phyloP scores from a whole-genome alignment of 2,888 invertebrate species.

The Euzetes globulus region DNA sequence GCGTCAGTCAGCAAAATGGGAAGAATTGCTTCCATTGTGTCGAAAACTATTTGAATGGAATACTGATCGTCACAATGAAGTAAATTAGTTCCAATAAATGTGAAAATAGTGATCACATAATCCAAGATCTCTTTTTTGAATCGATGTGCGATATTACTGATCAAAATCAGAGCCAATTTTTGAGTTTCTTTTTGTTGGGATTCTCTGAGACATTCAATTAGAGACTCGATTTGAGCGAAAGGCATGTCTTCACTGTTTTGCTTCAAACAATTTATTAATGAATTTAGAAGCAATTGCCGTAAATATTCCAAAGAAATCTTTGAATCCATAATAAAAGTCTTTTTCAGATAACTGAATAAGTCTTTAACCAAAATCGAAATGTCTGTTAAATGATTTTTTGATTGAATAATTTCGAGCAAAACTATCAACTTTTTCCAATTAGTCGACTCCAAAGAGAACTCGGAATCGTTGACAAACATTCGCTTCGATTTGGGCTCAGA shows the following conservation, averaged over 20 bases:
- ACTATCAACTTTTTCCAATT: constrained; percentile 46
- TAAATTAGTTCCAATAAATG: constrained; percentile 91
- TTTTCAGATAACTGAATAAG: constrained; percentile 68
- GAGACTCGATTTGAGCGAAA: constrained; percentile 57
- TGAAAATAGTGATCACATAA: constrained; percentile 93
- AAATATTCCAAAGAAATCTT: constrained; percentile 76
- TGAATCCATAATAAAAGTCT: constrained; percentile 67
- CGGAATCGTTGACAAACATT: background rate
- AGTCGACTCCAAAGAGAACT: constrained; percentile 41
- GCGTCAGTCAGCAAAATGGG: constrained; percentile 62
- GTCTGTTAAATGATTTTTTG: constrained; percentile 66
- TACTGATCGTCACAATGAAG: constrained; percentile 88
- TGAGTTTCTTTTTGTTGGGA: constrained; percentile 93
- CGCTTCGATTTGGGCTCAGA: background rate
- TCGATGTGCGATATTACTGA: constrained; percentile 22
- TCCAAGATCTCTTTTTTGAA: constrained; percentile 63
- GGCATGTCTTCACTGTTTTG: constrained; percentile 9
- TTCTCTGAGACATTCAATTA: constrained; percentile 79
- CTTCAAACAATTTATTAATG: constrained; percentile 58
- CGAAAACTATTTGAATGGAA: constrained; percentile 84
- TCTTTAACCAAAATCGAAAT: constrained; percentile 61
- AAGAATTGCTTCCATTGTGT: constrained; percentile 79
- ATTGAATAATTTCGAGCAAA: constrained; percentile 47
- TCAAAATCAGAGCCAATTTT: constrained; percentile 69
- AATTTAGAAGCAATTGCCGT: constrained; percentile 73